A percentile compares a stretch with the other conserved stretches of the same genome.
Evolutionary conservation across 92 coral and sea anemone species (phyloP).

Genomic region (Heliopora coerulea): DNA sequence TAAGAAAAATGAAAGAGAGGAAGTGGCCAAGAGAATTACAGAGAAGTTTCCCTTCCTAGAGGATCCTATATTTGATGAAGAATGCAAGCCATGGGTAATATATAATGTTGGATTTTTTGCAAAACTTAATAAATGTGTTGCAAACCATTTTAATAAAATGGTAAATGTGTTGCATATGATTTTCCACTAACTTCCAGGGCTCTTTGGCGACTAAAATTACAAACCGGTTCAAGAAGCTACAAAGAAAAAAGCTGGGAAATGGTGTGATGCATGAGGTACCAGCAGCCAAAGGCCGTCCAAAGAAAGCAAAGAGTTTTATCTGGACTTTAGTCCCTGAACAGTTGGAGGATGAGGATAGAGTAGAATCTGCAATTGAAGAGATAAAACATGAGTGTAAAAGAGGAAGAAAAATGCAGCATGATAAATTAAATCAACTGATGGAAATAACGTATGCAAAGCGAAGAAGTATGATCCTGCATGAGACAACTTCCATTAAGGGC

Average conservation of each 20-base stretch:
- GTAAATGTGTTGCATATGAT: background rate
- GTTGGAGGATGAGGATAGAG: slow-evolving; percentile 6
- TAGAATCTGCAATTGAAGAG: background rate
- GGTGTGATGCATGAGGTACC: background rate
- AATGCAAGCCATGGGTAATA: slow-evolving; percentile 51
- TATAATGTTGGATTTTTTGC: too few relatives aligned
- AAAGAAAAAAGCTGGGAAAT: slow-evolving; percentile 8
- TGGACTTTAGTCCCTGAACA: slow-evolving; percentile 34
- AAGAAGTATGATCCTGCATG: slow-evolving; percentile 36
- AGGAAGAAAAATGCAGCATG: slow-evolving; percentile 38
- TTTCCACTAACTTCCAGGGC: slow-evolving; percentile 36
- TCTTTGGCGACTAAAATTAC: slow-evolving; percentile 33
- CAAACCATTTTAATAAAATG: too few relatives aligned
- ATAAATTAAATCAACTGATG: slow-evolving; percentile 17
- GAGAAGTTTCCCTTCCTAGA: slow-evolving; percentile 42
- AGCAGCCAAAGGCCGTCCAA: background rate
- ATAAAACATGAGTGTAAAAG: slow-evolving; percentile 42
- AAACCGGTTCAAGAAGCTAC: slow-evolving; percentile 42
- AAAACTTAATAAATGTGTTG: too few relatives aligned
- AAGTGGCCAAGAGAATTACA: slow-evolving; percentile 17
- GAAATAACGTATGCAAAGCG: slow-evolving; percentile 36
- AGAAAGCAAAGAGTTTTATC: background rate
- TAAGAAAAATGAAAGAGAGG: slow-evolving; percentile 39
- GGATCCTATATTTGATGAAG: slow-evolving; percentile 40
- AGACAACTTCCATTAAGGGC: slow-evolving; percentile 27